phyloP scores from a whole-genome alignment of 2,113 vertebrate genomes.

The Clarias batrachus region DNA sequence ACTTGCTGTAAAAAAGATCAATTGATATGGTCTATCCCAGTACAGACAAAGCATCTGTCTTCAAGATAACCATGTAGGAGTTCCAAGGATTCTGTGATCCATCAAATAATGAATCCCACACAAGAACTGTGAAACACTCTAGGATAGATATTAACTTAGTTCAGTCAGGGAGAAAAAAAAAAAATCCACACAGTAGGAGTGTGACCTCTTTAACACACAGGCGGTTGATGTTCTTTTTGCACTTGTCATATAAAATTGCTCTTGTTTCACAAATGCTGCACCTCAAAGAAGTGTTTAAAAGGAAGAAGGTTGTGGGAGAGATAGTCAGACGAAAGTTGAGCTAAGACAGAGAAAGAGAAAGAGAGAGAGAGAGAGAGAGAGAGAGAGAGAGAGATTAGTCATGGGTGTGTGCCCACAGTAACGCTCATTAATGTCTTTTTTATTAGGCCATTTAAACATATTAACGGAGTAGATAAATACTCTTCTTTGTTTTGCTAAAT shows the following conservation, averaged over 20 bases:
- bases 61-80: slow-evolving; percentile 39
- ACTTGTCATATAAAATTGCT: slow-evolving; percentile 20
- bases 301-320: neutral
- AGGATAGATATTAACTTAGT: slow-evolving; percentile 27
- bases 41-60: slow-evolving; percentile 41
- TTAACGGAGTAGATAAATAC: neutral
- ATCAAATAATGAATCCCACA: slow-evolving; percentile 32
- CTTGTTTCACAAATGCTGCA: slow-evolving; percentile 11
- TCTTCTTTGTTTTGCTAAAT: neutral
- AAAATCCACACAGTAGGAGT: slow-evolving; percentile 5
- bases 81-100: slow-evolving; percentile 35
- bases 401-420: neutral
- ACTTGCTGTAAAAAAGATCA: slow-evolving; percentile 22
- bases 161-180: neutral
- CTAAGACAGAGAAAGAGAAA: neutral
- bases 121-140: neutral
- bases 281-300: slow-evolving; percentile 19
- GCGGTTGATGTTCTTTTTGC: slow-evolving; percentile 12
- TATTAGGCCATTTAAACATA: neutral
- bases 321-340: neutral
- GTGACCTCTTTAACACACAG: slow-evolving; percentile 39
- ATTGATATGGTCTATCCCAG: slow-evolving; percentile 13
- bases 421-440: neutral
- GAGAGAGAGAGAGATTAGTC: neutral
- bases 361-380: neutral